Evolutionary conservation across 2,113 vertebrate genomes (phyloP).

Genomic region (Neomonachus schauinslandi): DNA sequence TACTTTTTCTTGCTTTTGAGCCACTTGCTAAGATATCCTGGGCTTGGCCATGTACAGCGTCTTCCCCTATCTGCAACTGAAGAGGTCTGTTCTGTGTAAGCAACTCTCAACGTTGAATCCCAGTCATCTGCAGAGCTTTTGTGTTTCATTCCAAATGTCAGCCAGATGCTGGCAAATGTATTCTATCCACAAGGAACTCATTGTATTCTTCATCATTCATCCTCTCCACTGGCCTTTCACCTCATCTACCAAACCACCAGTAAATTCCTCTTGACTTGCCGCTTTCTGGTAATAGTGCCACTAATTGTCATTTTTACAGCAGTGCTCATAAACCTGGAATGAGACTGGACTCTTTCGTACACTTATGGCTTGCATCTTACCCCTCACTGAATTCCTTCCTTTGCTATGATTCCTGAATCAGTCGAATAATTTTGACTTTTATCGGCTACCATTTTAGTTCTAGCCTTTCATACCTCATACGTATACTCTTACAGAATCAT

Average conservation of each 20-base stretch:
- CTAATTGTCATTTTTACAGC: neutral
- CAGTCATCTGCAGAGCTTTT: neutral
- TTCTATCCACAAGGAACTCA: neutral
- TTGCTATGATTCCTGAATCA: neutral
- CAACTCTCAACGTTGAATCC: neutral
- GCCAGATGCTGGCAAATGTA: neutral
- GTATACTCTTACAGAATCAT: neutral
- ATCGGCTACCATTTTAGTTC: neutral
- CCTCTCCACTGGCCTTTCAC: neutral
- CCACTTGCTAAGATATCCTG: neutral
- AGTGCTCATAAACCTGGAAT: neutral
- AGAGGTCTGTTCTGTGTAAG: neutral
- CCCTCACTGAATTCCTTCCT: neutral
- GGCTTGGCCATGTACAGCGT: neutral
- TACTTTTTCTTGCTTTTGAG: neutral
- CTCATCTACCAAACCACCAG: neutral
- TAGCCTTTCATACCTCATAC: neutral
- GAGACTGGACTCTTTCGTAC: neutral
- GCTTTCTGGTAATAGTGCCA: neutral
- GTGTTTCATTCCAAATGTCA: neutral
- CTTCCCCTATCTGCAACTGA: neutral
- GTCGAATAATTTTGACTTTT: neutral
- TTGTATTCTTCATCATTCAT: neutral
- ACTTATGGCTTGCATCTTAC: neutral
- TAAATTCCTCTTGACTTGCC: neutral